Evolutionary conservation across 1,140 invertebrate genomes (phyloP).

Genomic region (Nasonia longicornis): DNA sequence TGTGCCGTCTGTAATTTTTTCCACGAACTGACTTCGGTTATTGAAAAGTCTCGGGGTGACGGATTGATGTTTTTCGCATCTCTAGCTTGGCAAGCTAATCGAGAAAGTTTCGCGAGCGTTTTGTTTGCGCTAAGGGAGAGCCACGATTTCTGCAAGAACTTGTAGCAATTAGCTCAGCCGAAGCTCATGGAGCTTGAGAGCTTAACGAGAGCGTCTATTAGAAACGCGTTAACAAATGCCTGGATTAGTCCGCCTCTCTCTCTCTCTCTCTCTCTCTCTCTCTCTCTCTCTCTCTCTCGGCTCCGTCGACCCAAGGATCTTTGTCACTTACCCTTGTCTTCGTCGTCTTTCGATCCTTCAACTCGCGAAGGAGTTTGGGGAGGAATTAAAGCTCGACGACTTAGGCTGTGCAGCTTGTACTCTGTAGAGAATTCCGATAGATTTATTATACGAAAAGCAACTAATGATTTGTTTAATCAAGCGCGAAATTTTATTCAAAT

Average conservation of each 20-base stretch:
- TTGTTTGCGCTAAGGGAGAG: constrained; percentile 1
- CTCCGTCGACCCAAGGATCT: constrained; percentile 37
- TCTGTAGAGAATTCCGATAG: too few species aligned
- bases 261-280: constrained; percentile 13
- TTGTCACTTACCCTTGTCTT: constrained; percentile 46
- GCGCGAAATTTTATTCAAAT: not conserved
- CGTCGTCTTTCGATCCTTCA: constrained; percentile 42
- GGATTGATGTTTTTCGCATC: not conserved
- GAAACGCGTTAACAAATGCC: constrained; percentile 58
- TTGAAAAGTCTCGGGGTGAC: too few species aligned
- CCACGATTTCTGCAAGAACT: constrained; percentile 11
- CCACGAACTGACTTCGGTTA: too few species aligned
- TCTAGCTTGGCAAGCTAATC: not conserved
- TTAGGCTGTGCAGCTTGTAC: too few species aligned
- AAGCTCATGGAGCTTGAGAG: constrained; percentile 38
- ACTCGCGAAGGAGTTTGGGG: constrained; percentile 15
- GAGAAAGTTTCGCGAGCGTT: not conserved
- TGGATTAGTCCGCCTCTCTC: constrained; percentile 49
- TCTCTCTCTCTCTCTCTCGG: constrained; percentile 21
- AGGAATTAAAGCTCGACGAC: not conserved
- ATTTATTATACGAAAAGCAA: too few species aligned
- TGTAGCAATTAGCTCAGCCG: constrained; percentile 37
- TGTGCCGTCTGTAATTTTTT: too few species aligned
- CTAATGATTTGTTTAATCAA: not conserved
- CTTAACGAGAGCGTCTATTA: constrained; percentile 53